Evolutionary conservation across 2,888 invertebrate species (phyloP).

Genomic region (Perizoma flavofasciatum): DNA sequence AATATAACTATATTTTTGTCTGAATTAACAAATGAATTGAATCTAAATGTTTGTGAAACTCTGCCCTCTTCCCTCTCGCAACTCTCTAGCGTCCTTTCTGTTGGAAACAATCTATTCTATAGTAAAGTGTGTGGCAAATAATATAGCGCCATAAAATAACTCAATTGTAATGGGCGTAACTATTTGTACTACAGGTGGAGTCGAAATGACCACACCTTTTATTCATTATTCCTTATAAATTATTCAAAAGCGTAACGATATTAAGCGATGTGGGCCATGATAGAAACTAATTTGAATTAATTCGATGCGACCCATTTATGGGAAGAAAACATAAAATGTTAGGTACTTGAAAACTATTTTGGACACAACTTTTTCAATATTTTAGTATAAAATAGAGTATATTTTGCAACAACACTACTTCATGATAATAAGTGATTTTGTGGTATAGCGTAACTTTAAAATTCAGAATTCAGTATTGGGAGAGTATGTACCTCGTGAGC

Average conservation of each 20-base stretch:
- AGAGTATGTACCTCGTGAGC: not conserved
- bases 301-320: constrained; percentile 63
- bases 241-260: constrained; percentile 70
- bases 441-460: too few species aligned
- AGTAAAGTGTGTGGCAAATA: not conserved
- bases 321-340: constrained; percentile 63
- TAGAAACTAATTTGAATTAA: constrained; percentile 74
- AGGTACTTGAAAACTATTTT: constrained; percentile 52
- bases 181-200: constrained; percentile 63
- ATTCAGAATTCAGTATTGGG: too few species aligned
- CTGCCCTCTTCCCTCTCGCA: too few species aligned
- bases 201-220: constrained; percentile 70
- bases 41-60: too few species aligned
- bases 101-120: not conserved
- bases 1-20: too few species aligned
- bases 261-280: constrained; percentile 64
- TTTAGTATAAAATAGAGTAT: constrained; percentile 30
- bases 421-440: too few species aligned
- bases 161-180: constrained; percentile 54
- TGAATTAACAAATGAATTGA: too few species aligned
- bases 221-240: constrained; percentile 71
- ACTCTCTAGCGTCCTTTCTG: too few species aligned
- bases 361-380: constrained; percentile 53
- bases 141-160: constrained; percentile 3
- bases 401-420: too few species aligned